Evolutionary conservation across 1,140 invertebrate species (phyloP).

Genomic region (Drosophila sucinea): DNA sequence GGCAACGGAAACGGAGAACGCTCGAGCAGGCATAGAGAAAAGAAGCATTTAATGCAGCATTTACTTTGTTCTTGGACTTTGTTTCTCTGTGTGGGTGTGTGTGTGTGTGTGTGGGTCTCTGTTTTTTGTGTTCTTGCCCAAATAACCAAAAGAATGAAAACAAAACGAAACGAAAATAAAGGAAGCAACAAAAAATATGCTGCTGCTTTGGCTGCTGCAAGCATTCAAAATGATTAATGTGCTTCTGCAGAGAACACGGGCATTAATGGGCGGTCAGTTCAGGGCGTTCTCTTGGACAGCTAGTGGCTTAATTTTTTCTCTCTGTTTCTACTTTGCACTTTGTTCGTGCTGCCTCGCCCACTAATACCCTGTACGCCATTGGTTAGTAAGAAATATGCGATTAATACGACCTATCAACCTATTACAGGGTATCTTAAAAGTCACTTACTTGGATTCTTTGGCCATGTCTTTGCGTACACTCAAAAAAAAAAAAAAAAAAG

Average conservation of each 20-base stretch:
- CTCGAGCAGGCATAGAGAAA: slow-evolving; percentile 51
- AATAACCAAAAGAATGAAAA: slow-evolving; percentile 14
- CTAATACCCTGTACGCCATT: slow-evolving; percentile 13
- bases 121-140: slow-evolving; percentile 43
- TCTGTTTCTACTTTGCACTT: slow-evolving; percentile 8
- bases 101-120: neutral
- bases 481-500: slow-evolving; percentile 28
- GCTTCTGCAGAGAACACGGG: slow-evolving; percentile 48
- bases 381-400: neutral
- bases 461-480: slow-evolving; percentile 34
- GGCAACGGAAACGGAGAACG: slow-evolving; percentile 55
- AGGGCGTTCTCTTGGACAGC: slow-evolving; percentile 50
- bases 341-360: slow-evolving; percentile 14
- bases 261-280: slow-evolving; percentile 71
- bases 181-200: slow-evolving; percentile 11
- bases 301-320: slow-evolving; percentile 62
- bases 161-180: slow-evolving; percentile 9
- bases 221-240: slow-evolving; percentile 76
- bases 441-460: neutral
- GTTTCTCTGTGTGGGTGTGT: neutral
- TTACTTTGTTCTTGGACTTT: slow-evolving; percentile 58
- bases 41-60: slow-evolving; percentile 64
- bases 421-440: neutral
- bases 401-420: neutral
- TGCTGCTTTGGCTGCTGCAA: slow-evolving; percentile 59